Conservation (phyloP, 2,888 invertebrate genomes). For the Archips xylosteana region DNA sequence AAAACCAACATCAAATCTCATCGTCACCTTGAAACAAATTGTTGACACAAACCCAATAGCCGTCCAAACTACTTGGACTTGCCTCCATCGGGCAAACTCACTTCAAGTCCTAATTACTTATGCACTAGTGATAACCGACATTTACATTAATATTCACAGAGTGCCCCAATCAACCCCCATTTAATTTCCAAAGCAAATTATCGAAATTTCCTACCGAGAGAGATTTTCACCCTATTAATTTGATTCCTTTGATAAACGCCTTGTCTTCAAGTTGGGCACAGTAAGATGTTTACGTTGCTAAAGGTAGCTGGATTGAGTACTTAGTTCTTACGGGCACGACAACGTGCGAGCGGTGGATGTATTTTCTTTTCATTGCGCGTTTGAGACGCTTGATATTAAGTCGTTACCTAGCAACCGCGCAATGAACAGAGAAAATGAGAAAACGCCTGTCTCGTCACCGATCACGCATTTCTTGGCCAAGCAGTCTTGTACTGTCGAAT, state of each 20-base stretch:
- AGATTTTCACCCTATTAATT: slow-evolving; percentile 60
- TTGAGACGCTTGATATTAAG: too few species aligned
- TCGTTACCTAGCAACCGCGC: too few species aligned
- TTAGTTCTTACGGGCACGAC: neutral
- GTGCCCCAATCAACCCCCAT: slow-evolving; percentile 58
- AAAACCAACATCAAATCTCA: too few species aligned
- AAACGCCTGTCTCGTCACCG: too few species aligned
- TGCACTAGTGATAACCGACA: slow-evolving; percentile 39
- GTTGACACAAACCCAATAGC: neutral
- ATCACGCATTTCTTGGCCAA: too few species aligned
- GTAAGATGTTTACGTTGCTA: slow-evolving; percentile 42
- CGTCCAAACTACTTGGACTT: neutral
- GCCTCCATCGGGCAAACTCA: neutral
- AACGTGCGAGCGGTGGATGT: too few species aligned
- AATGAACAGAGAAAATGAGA: too few species aligned
- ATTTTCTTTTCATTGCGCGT: too few species aligned
- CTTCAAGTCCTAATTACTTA: slow-evolving; percentile 6
- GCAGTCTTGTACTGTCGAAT: too few species aligned
- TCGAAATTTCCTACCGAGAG: slow-evolving; percentile 59
- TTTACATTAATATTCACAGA: slow-evolving; percentile 58
- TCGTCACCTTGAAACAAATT: neutral
- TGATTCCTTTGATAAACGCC: slow-evolving; percentile 49
- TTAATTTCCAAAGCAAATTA: slow-evolving; percentile 67
- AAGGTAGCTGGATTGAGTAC: neutral
- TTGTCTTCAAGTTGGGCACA: slow-evolving; percentile 45